These are phyloP conservation scores for Coryphaenoides rupestris DNA, from an alignment of 2,113 vertebrate genomes.

Conservation along the genomic window DNA sequence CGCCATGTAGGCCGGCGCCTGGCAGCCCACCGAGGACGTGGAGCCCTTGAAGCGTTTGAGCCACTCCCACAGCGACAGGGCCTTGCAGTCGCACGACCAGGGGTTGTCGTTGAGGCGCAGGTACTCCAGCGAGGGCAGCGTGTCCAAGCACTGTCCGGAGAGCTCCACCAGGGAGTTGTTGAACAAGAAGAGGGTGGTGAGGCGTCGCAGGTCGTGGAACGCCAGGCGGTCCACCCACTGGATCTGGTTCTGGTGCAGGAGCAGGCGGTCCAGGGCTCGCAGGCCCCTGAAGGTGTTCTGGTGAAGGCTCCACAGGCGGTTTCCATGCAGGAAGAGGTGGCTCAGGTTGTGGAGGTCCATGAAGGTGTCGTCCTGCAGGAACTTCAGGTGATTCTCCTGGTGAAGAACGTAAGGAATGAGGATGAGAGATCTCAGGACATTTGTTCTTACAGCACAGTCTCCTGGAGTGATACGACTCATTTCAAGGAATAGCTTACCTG, in stretches of 20 bases:
- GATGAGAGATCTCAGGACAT: background rate
- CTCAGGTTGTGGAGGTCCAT: constrained; percentile 96
- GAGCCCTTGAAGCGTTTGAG: constrained; percentile 89
- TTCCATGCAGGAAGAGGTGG: constrained; percentile 97
- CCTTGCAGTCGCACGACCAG: constrained; percentile 93
- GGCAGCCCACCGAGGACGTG: constrained; percentile 85
- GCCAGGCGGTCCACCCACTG: constrained; percentile 89
- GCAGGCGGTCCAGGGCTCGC: constrained; percentile 88
- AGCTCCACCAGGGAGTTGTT: constrained; percentile 94
- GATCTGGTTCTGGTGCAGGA: constrained; percentile 94
- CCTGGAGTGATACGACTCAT: background rate
- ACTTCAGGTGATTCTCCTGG: constrained; percentile 92
- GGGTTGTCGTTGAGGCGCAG: constrained; percentile 95
- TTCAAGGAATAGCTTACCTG: constrained; percentile 71
- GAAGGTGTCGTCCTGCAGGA: constrained; percentile 94
- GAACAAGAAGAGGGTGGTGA: constrained; percentile 95
- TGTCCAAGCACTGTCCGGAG: constrained; percentile 86
- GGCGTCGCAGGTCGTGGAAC: constrained; percentile 91
- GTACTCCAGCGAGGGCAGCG: constrained; percentile 87
- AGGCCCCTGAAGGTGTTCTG: constrained; percentile 93
- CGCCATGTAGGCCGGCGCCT: constrained; percentile 70
- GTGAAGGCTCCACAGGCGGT: constrained; percentile 91
- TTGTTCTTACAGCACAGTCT: too few species aligned
- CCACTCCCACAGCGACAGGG: constrained; percentile 94
- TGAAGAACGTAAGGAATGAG: constrained; percentile 6